Base-by-base conservation (phyloP, 2,113 vertebrate species). In the Gallinago media region DNA sequence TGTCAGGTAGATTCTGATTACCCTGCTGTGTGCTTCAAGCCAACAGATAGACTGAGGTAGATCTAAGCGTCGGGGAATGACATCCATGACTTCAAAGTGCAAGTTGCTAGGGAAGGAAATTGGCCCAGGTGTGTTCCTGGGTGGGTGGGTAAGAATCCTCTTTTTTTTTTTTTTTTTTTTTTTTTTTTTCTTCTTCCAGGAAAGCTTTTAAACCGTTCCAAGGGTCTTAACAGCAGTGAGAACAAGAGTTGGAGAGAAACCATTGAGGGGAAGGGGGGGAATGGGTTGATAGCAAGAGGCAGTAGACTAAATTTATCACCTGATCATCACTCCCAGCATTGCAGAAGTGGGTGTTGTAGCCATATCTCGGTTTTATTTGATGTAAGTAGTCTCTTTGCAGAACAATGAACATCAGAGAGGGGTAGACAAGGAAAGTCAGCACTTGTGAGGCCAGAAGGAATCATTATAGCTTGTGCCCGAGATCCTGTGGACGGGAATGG, bases 1-100 rank as follows among this genome's bases (percentile, higher is more conserved):
- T 75, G 85, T 97, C 96, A 96, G 83, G 88, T 1, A 1, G 88
- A 89, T 93, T 96, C 79, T 89, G 83, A 92, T 62, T 84, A 44
- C 88, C 36, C 68, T 92, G 72, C 79, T 44, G 6, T 59, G 47
- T 68, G 56, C 88, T 94, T 80, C 75, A 67, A 94, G 94, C 94
- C 91, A 89, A 70, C 36, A 86, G 85, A 92, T 31, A 81, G 92
- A 79, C 49, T 62, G 83, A 92, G 83, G 94, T 44, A 89, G 76
- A 72, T 78, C 83, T 92, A 47, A 94, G 74, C 5, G 3, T 93
- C 9, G 5, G 62, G 73, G 76, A 73, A 70, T 94, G 92, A 82
- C 76, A 87, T 89, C 85, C 50, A 15, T 66, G 92, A 52, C 65
- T 52, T 65, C 62, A 34, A 92, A 92, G 79, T 36, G 13, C 52